Evolutionary conservation across 2,888 invertebrate genomes (phyloP).

Genomic region (Merodon equestris): DNA sequence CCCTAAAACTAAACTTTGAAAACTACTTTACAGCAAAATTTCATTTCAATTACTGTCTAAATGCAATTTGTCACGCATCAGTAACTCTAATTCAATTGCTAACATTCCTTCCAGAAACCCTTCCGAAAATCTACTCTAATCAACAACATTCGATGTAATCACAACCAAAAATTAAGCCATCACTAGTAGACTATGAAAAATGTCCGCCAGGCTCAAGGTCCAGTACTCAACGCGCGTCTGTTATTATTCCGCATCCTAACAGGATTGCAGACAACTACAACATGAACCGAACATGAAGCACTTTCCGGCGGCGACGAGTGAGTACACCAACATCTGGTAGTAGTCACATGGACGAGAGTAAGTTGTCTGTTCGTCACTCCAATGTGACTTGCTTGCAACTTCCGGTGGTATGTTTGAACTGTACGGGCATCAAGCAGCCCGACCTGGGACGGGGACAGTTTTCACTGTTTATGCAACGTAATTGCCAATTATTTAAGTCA

Average conservation of each 20-base stretch:
- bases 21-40: constrained; percentile 13
- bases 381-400: constrained; percentile 25
- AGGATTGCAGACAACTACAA: not conserved
- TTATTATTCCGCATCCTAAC: not conserved
- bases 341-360: constrained; percentile 12
- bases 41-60: constrained; percentile 29
- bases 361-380: constrained; percentile 7
- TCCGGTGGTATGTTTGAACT: constrained; percentile 12
- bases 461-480: constrained; percentile 55
- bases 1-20: no score
- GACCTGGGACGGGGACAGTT: constrained; percentile 29
- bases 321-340: constrained; percentile 13
- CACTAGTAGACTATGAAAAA: not conserved
- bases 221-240: not conserved
- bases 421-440: not conserved
- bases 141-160: constrained; percentile 1
- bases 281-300: constrained; percentile 29
- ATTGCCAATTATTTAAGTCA: constrained; percentile 59
- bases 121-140: constrained; percentile 9
- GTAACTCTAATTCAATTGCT: constrained; percentile 26
- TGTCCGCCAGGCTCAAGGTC: constrained; percentile 1
- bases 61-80: constrained; percentile 37
- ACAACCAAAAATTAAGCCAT: constrained; percentile 6
- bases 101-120: constrained; percentile 13
- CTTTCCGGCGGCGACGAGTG: constrained; percentile 39